Evolutionary conservation across 2,888 invertebrate genomes (phyloP), one percentile per base, ranked within the genome.

Genomic region (Amphipyra berbera): DNA sequence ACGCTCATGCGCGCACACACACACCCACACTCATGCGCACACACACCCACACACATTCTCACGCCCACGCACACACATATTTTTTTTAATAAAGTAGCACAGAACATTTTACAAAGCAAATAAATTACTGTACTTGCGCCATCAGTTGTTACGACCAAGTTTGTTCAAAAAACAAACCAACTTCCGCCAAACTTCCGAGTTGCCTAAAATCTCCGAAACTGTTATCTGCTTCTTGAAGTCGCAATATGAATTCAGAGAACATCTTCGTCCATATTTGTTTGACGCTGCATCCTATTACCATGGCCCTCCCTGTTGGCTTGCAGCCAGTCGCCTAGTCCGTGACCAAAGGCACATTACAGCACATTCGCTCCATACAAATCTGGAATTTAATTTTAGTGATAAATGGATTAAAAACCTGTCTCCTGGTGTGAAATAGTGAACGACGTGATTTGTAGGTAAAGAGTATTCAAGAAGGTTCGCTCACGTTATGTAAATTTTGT

Each of bases 391-490:
- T 79, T 75, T 79, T 42, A 68, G 68, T 74, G 72, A 87, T 83
- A 82, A 85, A 87, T 88, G 84, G 81, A 82, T 85, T 83, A 82
- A 83, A 84, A 82, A 77, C 62, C 69, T 64, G 63, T 73, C 76
- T 69, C 38, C 55, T 62, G 30, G 59, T 64, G 67, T 79, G 65
- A 79, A 75, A 81, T 75, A 77, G 45, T 55, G 68, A 68, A 55
- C 12, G 59, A 73, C 59, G 66, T 79, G 74, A 68, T 69, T 71
- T 67, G 60, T 64, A 59, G 57, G 44, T 59, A 54, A 56, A 67
- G 15, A 27, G 30, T 52, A 57, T 69, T 63, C n/a, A 57, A 69
- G 52, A 46, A 57, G 45, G 59, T 48, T 13, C 37, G 38, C 7
- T n/a, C 15, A 30, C 15, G 40, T 54, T 42, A 37, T 44, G 45